These are phyloP conservation scores for Chaetoderma sp. DNA, from an alignment of 2,888 invertebrate species.

Conservation along the genomic window DNA sequence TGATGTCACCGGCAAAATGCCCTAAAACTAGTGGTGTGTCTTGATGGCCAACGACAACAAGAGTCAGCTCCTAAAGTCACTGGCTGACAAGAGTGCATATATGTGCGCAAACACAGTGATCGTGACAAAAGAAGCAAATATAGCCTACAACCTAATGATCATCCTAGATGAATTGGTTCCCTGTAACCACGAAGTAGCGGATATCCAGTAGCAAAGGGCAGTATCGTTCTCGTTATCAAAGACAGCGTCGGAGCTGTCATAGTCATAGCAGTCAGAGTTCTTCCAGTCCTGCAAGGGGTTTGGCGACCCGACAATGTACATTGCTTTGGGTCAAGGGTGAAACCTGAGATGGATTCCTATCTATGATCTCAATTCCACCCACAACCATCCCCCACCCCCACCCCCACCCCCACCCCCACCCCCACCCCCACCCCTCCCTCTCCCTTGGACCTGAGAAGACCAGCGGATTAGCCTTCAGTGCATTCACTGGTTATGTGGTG, in stretches of 20 bases:
- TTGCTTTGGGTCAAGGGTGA: slow-evolving; percentile 34
- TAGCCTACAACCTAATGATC: not conserved
- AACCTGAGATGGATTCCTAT: slow-evolving; percentile 35
- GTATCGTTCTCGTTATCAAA: slow-evolving; percentile 12
- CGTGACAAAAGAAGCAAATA: slow-evolving; percentile 40
- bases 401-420: no score
- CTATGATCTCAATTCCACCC: slow-evolving; percentile 29
- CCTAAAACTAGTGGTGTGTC: no score
- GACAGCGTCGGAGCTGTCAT: slow-evolving; percentile 22
- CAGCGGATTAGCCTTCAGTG: slow-evolving; percentile 35
- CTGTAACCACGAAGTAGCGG: no score
- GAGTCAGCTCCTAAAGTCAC: no score
- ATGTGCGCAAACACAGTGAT: no score
- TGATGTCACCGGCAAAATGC: no score
- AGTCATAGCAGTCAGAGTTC: slow-evolving; percentile 14
- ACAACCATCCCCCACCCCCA: no score
- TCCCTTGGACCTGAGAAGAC: slow-evolving; percentile 32
- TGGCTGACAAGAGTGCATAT: no score
- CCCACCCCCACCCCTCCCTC: no score
- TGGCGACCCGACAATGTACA: slow-evolving; percentile 23
- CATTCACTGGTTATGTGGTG: slow-evolving; percentile 42
- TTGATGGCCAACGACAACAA: slow-evolving; percentile 5
- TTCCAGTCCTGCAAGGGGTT: slow-evolving; percentile 7
- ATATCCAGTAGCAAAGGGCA: not conserved
- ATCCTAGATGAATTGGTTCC: slow-evolving; percentile 31